A percentile compares a stretch with the other conserved stretches of the same genome.
phyloP scores from a whole-genome alignment of 37 sponge, comb jelly and placozoan species.

The Crambe crambe region DNA sequence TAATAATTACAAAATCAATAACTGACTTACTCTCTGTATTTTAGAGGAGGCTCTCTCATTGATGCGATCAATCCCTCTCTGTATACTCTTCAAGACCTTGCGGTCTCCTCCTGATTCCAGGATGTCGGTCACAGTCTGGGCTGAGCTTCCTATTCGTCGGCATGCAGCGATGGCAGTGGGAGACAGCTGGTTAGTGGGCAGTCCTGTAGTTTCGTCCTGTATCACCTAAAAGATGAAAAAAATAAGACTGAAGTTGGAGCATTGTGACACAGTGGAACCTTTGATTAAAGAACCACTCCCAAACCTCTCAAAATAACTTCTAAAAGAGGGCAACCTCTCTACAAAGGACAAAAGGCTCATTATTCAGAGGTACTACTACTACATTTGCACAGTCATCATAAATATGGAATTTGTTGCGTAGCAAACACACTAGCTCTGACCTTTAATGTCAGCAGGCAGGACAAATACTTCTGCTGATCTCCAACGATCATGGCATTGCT shows the following conservation, averaged over 20 bases:
- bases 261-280: no score
- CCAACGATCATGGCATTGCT: constrained; percentile 84
- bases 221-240: no score
- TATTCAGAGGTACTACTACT: no score
- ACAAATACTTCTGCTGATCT: constrained; percentile 70
- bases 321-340: no score
- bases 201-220: constrained; percentile 29
- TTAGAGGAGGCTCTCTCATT: constrained; percentile 60
- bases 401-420: no score
- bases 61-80: constrained; percentile 71
- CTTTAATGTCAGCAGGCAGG: constrained; percentile 80
- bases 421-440: no score
- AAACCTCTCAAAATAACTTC: no score
- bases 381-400: no score
- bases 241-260: no score
- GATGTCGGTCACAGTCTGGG: constrained; percentile 67
- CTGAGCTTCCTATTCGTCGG: constrained; percentile 46
- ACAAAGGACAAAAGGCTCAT: no score
- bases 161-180: constrained; percentile 33
- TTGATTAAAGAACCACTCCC: no score
- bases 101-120: constrained; percentile 39
- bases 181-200: constrained; percentile 52
- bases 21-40: constrained; percentile 45
- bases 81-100: constrained; percentile 72
- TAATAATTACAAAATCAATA: neutral